Conservation (phyloP, 1,140 invertebrate species). For the Aphaenogaster floridana region DNA sequence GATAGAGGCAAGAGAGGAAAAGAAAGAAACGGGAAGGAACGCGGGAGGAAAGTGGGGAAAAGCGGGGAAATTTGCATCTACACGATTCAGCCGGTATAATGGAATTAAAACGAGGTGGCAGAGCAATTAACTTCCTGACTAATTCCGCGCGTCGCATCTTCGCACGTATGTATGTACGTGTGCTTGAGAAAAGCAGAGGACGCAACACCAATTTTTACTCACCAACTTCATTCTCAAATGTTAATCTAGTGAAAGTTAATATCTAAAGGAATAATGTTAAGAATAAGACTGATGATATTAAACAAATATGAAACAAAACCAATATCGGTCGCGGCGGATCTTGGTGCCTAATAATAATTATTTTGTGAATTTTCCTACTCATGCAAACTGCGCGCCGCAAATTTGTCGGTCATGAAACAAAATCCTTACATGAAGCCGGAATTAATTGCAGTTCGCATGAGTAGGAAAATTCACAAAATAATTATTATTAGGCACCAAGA, state of each 20-base stretch:
- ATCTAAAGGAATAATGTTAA: too few relatives aligned
- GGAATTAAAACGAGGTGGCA: conserved; percentile 83
- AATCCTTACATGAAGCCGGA: too few relatives aligned
- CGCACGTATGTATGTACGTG: conserved; percentile 18
- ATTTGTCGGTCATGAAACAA: too few relatives aligned
- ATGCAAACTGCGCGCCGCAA: too few relatives aligned
- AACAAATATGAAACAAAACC: too few relatives aligned
- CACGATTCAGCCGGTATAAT: conserved; percentile 80
- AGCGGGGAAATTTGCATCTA: conserved; percentile 81
- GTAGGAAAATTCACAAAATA: too few relatives aligned
- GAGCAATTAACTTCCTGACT: conserved; percentile 79
- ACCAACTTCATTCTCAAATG: background rate
- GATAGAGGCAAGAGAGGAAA: background rate
- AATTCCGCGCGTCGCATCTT: conserved; percentile 66
- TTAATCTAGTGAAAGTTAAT: background rate
- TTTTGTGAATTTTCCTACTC: too few relatives aligned
- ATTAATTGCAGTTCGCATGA: too few relatives aligned
- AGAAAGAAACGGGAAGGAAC: conserved; percentile 28
- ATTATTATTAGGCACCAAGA: too few relatives aligned
- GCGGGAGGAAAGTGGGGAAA: background rate
- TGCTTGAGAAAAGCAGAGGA: background rate
- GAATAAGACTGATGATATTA: too few relatives aligned
- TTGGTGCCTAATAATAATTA: too few relatives aligned
- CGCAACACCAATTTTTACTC: conserved; percentile 12
- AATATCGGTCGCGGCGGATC: too few relatives aligned